Evolutionary conservation across 2,113 vertebrate genomes (phyloP).

Genomic region (Onychostruthus taczanowskii): DNA sequence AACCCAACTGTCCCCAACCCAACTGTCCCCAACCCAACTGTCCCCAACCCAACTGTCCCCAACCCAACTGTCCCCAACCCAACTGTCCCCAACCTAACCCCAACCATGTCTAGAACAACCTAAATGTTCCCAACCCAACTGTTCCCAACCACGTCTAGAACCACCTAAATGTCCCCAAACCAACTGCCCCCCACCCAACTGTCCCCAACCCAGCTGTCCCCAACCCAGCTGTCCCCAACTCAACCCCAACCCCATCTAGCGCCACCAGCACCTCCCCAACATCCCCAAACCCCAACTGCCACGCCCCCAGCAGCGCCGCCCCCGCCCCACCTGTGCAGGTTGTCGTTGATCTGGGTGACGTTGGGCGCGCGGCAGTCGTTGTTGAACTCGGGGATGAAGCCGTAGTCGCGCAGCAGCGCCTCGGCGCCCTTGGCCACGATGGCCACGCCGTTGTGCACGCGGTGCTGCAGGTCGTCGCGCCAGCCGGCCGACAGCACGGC

Average conservation of each 20-base stretch:
- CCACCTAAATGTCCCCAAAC: neutral
- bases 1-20: too few species aligned
- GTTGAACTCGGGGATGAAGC: constrained; percentile 85
- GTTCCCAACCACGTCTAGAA: too few species aligned
- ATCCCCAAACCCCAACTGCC: constrained; percentile 53
- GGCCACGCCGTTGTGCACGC: constrained; percentile 87
- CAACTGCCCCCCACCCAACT: too few species aligned
- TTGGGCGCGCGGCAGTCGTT: constrained; percentile 89
- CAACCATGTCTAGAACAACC: too few species aligned
- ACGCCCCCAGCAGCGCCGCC: too few species aligned
- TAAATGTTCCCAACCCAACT: too few species aligned
- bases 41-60: too few species aligned
- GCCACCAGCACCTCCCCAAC: neutral
- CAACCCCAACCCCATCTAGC: too few species aligned
- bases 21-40: too few species aligned
- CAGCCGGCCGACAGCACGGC: constrained; percentile 90
- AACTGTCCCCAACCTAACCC: too few species aligned
- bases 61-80: too few species aligned
- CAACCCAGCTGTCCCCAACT: neutral
- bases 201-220: too few species aligned
- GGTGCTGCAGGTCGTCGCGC: constrained; percentile 84
- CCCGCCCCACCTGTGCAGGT: constrained; percentile 82
- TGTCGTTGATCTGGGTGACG: constrained; percentile 76
- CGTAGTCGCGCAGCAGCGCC: constrained; percentile 86
- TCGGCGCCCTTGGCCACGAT: constrained; percentile 90